Evolutionary conservation across 2,113 vertebrate genomes (phyloP).

Genomic region (Dolichallabes microphthalmus): DNA sequence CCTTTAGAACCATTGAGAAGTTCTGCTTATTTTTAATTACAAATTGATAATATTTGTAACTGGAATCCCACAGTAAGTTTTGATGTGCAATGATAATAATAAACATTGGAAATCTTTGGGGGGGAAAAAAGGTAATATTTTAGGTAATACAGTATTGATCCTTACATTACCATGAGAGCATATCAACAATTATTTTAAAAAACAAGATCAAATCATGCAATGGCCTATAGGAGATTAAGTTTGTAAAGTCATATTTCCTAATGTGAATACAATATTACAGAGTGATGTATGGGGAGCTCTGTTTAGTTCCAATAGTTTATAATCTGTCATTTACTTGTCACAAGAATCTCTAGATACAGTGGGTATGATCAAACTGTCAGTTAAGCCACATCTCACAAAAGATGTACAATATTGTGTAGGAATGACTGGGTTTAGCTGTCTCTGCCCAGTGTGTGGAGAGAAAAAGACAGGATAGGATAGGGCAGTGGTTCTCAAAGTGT

Average conservation of each 20-base stretch:
- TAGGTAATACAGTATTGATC: background rate
- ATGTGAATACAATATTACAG: background rate
- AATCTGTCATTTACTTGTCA: background rate
- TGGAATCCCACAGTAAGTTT: background rate
- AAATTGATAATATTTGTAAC: background rate
- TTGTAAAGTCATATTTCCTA: background rate
- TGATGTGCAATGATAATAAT: background rate
- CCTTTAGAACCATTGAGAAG: background rate
- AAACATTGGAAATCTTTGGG: too few species aligned
- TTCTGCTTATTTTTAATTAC: background rate
- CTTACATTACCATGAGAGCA: background rate
- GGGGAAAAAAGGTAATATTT: background rate
- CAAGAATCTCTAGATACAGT: background rate
- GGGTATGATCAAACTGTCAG: background rate
- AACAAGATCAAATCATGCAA: background rate
- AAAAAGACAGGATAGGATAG: background rate
- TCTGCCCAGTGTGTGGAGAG: background rate
- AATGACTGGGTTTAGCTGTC: background rate
- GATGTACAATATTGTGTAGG: background rate
- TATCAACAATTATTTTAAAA: background rate
- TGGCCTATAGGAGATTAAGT: background rate
- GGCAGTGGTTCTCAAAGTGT: too few species aligned
- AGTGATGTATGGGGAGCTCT: background rate
- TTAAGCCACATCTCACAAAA: background rate
- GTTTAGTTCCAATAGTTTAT: background rate